phyloP scores from a whole-genome alignment of 2,888 invertebrate genomes.

The Augochlorella aurata region DNA sequence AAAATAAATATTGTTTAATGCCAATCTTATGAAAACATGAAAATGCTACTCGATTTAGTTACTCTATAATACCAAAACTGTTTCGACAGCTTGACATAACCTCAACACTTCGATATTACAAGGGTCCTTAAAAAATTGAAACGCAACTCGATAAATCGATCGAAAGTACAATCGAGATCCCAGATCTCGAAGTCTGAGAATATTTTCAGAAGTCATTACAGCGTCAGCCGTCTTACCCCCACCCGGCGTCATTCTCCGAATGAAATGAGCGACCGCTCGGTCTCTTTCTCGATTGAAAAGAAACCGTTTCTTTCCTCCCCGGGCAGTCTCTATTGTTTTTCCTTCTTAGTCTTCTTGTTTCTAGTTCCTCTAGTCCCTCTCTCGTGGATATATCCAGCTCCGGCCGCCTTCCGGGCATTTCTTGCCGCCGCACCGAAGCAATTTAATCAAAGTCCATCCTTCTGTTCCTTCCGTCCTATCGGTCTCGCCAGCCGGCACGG shows the following conservation, averaged over 20 bases:
- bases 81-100: too few species aligned
- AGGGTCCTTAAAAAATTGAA: too few species aligned
- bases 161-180: not conserved
- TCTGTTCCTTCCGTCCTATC: conserved; percentile 40
- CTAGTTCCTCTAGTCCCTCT: conserved; percentile 3
- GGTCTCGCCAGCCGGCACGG: conserved; percentile 39
- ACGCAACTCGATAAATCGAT: not conserved
- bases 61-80: too few species aligned
- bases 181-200: not conserved
- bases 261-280: conserved; percentile 32
- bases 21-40: too few species aligned
- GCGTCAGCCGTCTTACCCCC: not conserved
- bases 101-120: too few species aligned
- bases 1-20: too few species aligned
- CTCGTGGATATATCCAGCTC: conserved; percentile 3
- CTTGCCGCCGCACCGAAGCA: conserved; percentile 27
- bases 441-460: conserved; percentile 61
- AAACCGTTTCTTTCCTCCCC: conserved; percentile 5
- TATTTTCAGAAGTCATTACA: not conserved
- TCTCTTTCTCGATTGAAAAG: conserved; percentile 38
- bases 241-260: conserved; percentile 10
- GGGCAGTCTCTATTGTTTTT: conserved; percentile 14
- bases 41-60: too few species aligned
- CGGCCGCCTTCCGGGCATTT: conserved; percentile 11
- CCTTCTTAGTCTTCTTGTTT: conserved; percentile 8